These are phyloP conservation scores for Psettodes erumei DNA, from an alignment of 2,113 vertebrate species.

Conservation along the genomic window DNA sequence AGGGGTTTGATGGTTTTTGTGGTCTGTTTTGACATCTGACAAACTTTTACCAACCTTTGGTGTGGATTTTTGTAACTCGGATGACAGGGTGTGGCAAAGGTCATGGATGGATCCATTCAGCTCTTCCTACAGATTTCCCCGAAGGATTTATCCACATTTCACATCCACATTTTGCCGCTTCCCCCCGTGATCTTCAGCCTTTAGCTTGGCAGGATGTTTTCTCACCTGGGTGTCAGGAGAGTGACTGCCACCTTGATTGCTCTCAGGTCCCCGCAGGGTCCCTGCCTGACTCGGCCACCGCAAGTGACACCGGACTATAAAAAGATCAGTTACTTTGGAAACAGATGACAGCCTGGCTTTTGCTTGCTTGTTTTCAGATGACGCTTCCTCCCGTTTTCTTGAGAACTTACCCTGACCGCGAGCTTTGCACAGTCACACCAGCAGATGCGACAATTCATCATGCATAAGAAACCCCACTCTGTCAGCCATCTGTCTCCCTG, in stretches of 20 bases:
- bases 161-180: slow-evolving; percentile 19
- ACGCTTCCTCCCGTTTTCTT: slow-evolving; percentile 58
- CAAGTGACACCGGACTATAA: slow-evolving; percentile 25
- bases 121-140: slow-evolving; percentile 20
- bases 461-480: slow-evolving; percentile 76
- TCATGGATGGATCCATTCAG: slow-evolving; percentile 18
- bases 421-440: slow-evolving; percentile 63
- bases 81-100: slow-evolving; percentile 37
- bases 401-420: slow-evolving; percentile 59
- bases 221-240: slow-evolving; percentile 56
- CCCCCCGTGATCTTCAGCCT: slow-evolving; percentile 43
- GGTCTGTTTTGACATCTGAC: slow-evolving; percentile 59
- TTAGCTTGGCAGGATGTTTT: slow-evolving; percentile 63
- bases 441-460: slow-evolving; percentile 75
- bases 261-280: slow-evolving; percentile 39
- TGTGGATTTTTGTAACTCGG: slow-evolving; percentile 27
- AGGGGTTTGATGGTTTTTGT: slow-evolving; percentile 49
- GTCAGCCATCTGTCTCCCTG: slow-evolving; percentile 79
- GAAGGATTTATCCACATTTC: slow-evolving; percentile 36
- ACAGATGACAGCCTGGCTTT: slow-evolving; percentile 52
- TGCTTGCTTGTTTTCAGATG: slow-evolving; percentile 54
- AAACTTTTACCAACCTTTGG: slow-evolving; percentile 34
- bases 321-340: slow-evolving; percentile 48
- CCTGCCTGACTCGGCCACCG: background rate
- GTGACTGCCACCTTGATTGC: slow-evolving; percentile 51